Evolutionary conservation across 2,113 vertebrate genomes (phyloP).

Genomic region (Apus apus): DNA sequence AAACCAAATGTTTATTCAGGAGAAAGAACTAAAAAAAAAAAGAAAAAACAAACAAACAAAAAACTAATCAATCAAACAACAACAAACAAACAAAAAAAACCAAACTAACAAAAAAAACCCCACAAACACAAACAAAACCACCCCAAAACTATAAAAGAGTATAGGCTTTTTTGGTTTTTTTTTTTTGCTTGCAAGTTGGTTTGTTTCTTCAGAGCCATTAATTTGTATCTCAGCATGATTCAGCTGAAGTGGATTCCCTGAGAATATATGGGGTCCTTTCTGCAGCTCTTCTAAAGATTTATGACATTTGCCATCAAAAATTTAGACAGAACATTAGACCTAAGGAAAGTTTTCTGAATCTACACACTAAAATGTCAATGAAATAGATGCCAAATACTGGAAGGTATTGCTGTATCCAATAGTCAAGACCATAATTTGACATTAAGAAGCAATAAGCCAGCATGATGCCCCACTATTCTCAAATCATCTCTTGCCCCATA

Average conservation of each 20-base stretch:
- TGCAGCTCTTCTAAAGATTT: not conserved
- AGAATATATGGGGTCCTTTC: not conserved
- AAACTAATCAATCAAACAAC: not conserved
- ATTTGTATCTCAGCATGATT: not conserved
- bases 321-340: not conserved
- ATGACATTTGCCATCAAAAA: not conserved
- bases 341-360: not conserved
- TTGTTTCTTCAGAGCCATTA: not conserved
- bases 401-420: not conserved
- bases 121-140: too few relatives aligned
- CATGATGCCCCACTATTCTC: not conserved
- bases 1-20: not conserved
- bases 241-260: not conserved
- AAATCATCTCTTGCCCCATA: not conserved
- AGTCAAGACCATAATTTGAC: not conserved
- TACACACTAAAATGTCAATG: not conserved
- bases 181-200: too few relatives aligned
- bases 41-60: not conserved
- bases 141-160: not conserved
- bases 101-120: too few relatives aligned
- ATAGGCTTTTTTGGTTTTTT: rapidly evolving
- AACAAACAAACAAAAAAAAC: too few relatives aligned
- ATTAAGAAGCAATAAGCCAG: constrained; percentile 10
- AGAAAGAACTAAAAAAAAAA: not conserved
- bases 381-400: constrained; percentile 2